These are phyloP conservation scores for Plemyria rubiginata DNA, from an alignment of 2,888 invertebrate genomes.

Conservation along the genomic window DNA sequence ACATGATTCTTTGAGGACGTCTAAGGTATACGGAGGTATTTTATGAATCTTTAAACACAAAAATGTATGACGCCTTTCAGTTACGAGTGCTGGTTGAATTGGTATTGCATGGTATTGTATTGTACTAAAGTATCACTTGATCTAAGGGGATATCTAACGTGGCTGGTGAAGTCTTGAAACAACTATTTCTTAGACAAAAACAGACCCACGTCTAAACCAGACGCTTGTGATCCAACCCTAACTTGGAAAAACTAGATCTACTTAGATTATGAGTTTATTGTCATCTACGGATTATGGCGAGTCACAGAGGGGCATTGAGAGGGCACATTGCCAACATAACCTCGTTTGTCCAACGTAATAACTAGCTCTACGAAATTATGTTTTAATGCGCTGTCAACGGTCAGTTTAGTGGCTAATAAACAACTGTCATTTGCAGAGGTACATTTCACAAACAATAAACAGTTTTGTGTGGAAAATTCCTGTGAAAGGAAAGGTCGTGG, in stretches of 20 bases:
- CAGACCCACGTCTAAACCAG: neutral
- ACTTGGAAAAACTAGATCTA: conserved; percentile 20
- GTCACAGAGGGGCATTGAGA: conserved; percentile 24
- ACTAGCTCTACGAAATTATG: conserved; percentile 28
- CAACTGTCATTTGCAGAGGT: conserved; percentile 9
- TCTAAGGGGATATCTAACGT: no score
- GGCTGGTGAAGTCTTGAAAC: no score
- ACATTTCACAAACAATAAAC: neutral
- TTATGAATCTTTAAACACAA: no score
- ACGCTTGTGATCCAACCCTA: conserved; percentile 14
- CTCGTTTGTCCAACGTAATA: conserved; percentile 30
- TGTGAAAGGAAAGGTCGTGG: no score
- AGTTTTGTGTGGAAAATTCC: neutral
- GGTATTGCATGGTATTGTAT: no score
- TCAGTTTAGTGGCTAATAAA: conserved; percentile 20
- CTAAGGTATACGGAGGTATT: no score
- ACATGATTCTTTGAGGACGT: no score
- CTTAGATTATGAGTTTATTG: conserved; percentile 32
- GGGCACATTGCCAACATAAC: conserved; percentile 34
- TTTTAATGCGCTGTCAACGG: conserved; percentile 32
- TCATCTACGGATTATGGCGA: conserved; percentile 27
- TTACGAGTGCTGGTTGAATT: no score
- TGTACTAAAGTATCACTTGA: no score
- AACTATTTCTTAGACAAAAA: neutral
- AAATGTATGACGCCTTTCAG: no score